Base-by-base conservation (phyloP, 2,113 vertebrate species). In the Loxodonta africana region DNA sequence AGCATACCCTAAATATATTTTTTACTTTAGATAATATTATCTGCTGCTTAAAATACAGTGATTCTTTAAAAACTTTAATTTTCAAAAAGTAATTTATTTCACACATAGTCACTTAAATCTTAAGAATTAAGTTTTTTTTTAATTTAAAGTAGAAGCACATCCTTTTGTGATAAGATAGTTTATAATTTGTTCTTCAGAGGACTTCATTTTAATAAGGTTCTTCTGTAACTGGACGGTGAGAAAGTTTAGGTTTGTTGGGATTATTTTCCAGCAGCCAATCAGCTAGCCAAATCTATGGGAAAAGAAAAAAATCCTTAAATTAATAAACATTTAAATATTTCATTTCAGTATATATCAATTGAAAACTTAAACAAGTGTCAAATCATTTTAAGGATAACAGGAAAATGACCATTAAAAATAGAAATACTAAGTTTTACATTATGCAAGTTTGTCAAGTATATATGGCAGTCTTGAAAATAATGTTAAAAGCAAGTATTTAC, bases 211-310 rank as follows among this genome's bases (percentile, higher is more conserved):
- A 93, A 65, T 83, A 90, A 90, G 90, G 69, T 57, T 99, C 97
- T 93, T 98, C 96, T 83, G 95, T 76, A 90, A 23, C 5, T 74
- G 60, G 6, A n/a, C 2, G 94, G 63, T 98, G 97, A 28, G 44
- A 97, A 57, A 99, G 93, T 87, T 97, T 98, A 71, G 99, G 99
- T 97, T 99, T 99, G 93, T 99, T 99, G 44, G 99, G 99, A 97
- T 99, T 99, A 98, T 99, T 99, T 96, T 99, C 98, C 69, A 99
- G 95, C 97, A 99, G 95, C 99, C 99, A 99, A 96, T 99, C 99
- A 98, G 99, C 99, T 63, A 99, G 99, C 99, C 99, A 99, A 69
- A 96, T 98, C 99, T 99, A 98, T 78, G 85, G 87, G 89, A 67
- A 78, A 97, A 97, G 97, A 48, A 33, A 90, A 94, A 92, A 60